Base-by-base conservation (phyloP, 35 echinoderm and acorn worm genomes). In the Diadema setosum region DNA sequence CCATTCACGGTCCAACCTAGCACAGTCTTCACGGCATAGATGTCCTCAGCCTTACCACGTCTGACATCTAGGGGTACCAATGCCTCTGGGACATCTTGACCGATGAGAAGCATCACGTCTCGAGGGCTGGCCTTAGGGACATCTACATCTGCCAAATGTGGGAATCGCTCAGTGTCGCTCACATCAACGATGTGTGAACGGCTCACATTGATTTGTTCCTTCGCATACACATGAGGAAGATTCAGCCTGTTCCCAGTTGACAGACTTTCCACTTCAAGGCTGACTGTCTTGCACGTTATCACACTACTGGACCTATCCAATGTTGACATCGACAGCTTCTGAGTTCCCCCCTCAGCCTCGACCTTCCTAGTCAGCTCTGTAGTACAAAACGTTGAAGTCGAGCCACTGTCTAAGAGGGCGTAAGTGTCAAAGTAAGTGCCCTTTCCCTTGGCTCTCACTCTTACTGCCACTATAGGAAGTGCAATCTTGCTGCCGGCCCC, bases 1-100 rank as follows among this genome's bases (percentile, higher is more conserved):
- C 93, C 93, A 78, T 88, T 81, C 61, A 95, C 32, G 17, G 81
- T 52, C 93, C 83, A 95, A 25, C 88, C 83, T 23, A 91, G 33
- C 1, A 18, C 39, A 9, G 88, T 94, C 0, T 75, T 70, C 0
- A 67, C 90, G 26, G 87, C 40, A 87, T 91, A 95, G 3, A 82
- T 65, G 7, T 80, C 74, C n/a, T 84, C 75, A 14, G 16, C 26
- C 12, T 42, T 25, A 5, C 74, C 90, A n/a, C 18, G 40, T 55
- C 74, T 85, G 24, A 92, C 83, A 34, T 92, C 85, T 40, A 87
- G 12, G 2, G 84, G 75, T 11, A 60, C 26, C 18, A 92, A 82
- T 0, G 84, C 84, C 8, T 75, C 65, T 29, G 90, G 90, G 24
- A 42, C 39, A 49, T 92, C 75, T 50, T 92, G 90, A 1, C 90